These are phyloP conservation scores for Drosophila seguyi DNA, from an alignment of 1,140 invertebrate genomes.

Conservation along the genomic window DNA sequence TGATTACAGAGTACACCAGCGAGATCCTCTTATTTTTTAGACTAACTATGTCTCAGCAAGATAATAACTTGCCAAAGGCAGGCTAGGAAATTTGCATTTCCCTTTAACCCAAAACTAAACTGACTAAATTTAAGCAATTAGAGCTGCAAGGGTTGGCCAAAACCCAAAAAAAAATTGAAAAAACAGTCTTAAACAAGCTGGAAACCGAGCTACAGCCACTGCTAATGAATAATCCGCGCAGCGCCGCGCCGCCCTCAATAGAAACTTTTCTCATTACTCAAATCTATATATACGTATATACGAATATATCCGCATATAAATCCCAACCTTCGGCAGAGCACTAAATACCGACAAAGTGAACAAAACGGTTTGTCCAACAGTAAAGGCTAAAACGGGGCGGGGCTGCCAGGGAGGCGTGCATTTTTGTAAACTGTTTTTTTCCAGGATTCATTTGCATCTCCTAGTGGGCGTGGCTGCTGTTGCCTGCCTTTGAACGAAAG, in stretches of 20 bases:
- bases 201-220: conserved; percentile 13
- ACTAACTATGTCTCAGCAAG: neutral
- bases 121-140: conserved; percentile 30
- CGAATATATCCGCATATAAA: conserved; percentile 24
- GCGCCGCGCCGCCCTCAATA: conserved; percentile 16
- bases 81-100: conserved; percentile 1
- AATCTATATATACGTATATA: conserved; percentile 23
- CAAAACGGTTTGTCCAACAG: conserved; percentile 33
- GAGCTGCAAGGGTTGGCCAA: conserved; percentile 4
- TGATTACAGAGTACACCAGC: too few species aligned
- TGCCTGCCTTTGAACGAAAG: conserved; percentile 32
- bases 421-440: conserved; percentile 30
- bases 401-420: conserved; percentile 31
- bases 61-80: neutral
- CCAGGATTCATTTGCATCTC: conserved; percentile 48
- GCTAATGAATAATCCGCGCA: conserved; percentile 55
- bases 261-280: conserved; percentile 58
- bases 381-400: conserved; percentile 11
- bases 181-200: neutral
- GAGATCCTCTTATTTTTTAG: too few species aligned
- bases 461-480: conserved; percentile 13
- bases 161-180: conserved; percentile 1
- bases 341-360: conserved; percentile 55
- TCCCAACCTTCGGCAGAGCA: conserved; percentile 7
- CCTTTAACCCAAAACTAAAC: neutral